A percentile compares a stretch with the other conserved stretches of the same genome.
Conservation (phyloP, 2,113 vertebrate species). For the Oxyura jamaicensis region DNA sequence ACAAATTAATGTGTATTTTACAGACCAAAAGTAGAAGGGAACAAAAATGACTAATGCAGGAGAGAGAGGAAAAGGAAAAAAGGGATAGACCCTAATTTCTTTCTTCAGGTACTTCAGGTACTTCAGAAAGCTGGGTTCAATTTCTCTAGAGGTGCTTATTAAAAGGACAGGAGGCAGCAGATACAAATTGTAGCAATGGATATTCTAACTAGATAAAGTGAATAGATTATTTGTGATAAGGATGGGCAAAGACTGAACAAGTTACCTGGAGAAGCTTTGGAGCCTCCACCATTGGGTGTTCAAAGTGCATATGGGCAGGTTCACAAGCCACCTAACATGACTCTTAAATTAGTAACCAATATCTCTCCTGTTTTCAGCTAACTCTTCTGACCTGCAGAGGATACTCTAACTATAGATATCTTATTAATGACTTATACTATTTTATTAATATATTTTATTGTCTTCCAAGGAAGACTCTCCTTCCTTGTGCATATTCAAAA, state of each 20-base stretch:
- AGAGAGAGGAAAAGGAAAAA: background rate
- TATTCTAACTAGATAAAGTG: background rate
- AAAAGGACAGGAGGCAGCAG: background rate
- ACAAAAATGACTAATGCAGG: background rate
- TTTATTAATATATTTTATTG: background rate
- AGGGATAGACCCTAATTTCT: background rate
- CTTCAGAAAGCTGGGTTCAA: background rate
- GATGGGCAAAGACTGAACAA: background rate
- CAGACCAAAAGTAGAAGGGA: background rate
- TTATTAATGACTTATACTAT: background rate
- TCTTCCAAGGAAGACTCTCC: background rate
- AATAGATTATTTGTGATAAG: background rate
- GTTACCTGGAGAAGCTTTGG: background rate
- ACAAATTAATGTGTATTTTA: background rate
- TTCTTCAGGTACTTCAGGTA: background rate
- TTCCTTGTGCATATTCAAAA: background rate
- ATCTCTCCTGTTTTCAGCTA: background rate
- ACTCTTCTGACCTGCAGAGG: background rate
- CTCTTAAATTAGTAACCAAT: background rate
- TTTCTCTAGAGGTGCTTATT: background rate
- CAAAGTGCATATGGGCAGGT: background rate
- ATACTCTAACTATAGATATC: background rate
- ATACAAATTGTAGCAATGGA: background rate
- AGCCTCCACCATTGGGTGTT: background rate
- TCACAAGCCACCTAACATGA: rapidly evolving